Conservation (phyloP, 1,140 invertebrate species). For the Heliconius congener region DNA sequence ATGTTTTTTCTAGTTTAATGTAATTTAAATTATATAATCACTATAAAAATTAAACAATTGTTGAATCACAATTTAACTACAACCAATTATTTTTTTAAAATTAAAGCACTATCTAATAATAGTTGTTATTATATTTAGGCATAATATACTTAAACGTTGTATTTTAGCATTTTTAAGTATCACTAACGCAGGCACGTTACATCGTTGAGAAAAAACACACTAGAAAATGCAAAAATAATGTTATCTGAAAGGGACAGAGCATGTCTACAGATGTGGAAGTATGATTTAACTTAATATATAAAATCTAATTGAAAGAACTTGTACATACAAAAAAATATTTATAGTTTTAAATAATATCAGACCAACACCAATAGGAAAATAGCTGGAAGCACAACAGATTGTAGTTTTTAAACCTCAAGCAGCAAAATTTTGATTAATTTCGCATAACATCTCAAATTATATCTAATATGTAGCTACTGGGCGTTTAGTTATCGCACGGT, state of each 20-base stretch:
- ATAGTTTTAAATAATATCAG: slow-evolving; percentile 1
- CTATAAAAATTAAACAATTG: no score
- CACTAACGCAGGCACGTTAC: no score
- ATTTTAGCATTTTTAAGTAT: no score
- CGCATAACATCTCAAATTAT: slow-evolving; percentile 34
- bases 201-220: background rate
- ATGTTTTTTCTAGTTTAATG: no score
- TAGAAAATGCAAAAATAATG: background rate
- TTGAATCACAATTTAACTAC: no score
- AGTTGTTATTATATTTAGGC: no score
- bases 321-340: background rate
- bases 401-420: slow-evolving; percentile 38
- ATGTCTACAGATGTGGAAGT: background rate
- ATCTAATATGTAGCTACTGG: slow-evolving; percentile 15
- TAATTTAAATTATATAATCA: no score
- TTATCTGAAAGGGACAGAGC: background rate
- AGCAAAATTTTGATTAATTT: slow-evolving; percentile 26
- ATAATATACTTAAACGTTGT: no score
- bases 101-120: no score
- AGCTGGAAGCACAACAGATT: slow-evolving; percentile 33
- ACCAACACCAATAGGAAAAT: slow-evolving; percentile 37
- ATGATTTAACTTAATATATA: background rate
- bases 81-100: no score
- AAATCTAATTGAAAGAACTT: background rate
- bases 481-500: slow-evolving; percentile 27